Evolutionary conservation across 2,888 invertebrate genomes (phyloP), one percentile per base, ranked within the genome.

Genomic region (Unio delphinus): DNA sequence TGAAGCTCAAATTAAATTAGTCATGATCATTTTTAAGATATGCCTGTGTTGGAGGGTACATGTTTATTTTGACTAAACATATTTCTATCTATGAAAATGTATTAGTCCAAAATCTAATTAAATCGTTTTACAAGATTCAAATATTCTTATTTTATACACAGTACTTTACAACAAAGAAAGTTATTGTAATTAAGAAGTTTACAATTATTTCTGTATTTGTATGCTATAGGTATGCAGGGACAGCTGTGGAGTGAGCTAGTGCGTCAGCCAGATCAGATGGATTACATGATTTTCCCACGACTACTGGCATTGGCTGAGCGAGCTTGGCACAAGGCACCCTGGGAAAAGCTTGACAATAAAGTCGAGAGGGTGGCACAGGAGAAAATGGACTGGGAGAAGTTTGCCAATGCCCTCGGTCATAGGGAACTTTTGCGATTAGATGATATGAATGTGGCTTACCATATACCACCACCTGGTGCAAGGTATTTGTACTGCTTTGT

Each of bases 191-290:
- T 45, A 15, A 45, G 45, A 45, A 45, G 45, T 45, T 45, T 45
- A 45, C 45, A 11, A 45, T 45, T 3, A 45, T 45, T 15, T 15
- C 2, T 11, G 45, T 45, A 45, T 5, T n/a, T n/a, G 0, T 26
- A 18, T 63, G n/a, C 65, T 70, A 0, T 73, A 89, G 89, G 89
- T 61, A 78, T 89, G 26, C 87, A 89, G 68, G 88, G 86, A n/a
- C 86, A 88, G 64, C 71, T 89, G 56, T 89, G 87, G 87, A 82
- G 83, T 56, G 89, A 89, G 57, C 73, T 87, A n/a, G 80, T 84
- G 5, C 75, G 84, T 30, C 85, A 83, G 6, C 30, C 76, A 34
- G 81, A 83, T n/a, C 84, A 85, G 69, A 79, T 86, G 73, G 82
- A 85, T 61, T 65, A 69, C 54, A 87, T 86, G 86, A 83, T 85